Percentiles rank a stretch among this genome's conserved stretches.
Evolutionary conservation across 2,888 invertebrate genomes (phyloP).

Genomic region (Sepioteuthis lessoniana): DNA sequence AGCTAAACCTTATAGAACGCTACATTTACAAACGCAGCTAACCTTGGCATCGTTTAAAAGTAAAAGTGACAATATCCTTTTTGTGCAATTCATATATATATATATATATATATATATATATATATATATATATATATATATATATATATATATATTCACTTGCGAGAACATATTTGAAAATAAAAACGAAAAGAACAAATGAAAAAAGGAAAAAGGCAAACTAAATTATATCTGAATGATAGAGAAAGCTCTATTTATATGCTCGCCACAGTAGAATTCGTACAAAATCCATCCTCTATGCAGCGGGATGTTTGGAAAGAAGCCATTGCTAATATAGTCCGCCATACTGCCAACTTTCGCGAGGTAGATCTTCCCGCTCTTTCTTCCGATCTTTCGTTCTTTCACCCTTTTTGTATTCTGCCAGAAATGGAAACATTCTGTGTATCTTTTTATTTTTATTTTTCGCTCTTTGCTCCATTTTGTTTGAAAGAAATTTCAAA

Average conservation of each 20-base stretch:
- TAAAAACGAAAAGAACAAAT: neutral
- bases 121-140: no score
- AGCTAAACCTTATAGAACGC: neutral
- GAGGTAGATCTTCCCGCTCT: neutral
- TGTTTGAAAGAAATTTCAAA: neutral
- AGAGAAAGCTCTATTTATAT: constrained; percentile 13
- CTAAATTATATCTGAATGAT: neutral
- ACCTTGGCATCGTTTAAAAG: neutral
- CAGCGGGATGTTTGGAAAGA: constrained; percentile 18
- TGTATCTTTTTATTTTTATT: neutral
- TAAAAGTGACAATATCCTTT: neutral
- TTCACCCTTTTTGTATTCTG: neutral
- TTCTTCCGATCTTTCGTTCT: neutral
- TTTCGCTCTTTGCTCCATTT: neutral
- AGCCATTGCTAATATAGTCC: neutral
- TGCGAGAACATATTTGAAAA: neutral
- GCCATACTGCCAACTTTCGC: neutral
- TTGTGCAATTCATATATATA: neutral
- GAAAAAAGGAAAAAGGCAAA: neutral
- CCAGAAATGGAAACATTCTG: neutral
- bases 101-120: no score
- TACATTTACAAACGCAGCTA: neutral
- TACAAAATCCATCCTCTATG: neutral
- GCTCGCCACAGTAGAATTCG: neutral
- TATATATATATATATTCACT: neutral